phyloP scores from a whole-genome alignment of 1,140 invertebrate genomes.

The Chironomus tepperi region DNA sequence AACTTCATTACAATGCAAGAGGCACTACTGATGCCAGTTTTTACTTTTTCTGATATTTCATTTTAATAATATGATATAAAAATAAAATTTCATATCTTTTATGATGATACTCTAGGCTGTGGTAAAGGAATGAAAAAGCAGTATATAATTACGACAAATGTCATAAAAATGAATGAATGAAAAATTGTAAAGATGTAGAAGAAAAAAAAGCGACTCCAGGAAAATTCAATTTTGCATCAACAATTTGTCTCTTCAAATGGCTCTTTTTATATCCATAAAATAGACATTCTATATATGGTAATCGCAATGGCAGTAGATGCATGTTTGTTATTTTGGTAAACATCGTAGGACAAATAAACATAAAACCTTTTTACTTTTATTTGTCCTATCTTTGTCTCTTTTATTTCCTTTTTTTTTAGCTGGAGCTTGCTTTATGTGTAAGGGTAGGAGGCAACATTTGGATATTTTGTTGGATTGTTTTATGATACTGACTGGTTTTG shows the following conservation, averaged over 20 bases:
- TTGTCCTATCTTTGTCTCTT: not conserved
- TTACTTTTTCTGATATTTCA: no score
- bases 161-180: slow-evolving; percentile 3
- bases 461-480: no score
- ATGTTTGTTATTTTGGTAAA: not conserved
- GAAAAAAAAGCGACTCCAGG: no score
- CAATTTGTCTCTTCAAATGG: not conserved
- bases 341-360: not conserved
- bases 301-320: not conserved
- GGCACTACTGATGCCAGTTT: not conserved
- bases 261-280: slow-evolving; percentile 9
- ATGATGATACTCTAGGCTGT: not conserved
- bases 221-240: not conserved
- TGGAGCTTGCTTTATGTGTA: not conserved
- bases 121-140: not conserved
- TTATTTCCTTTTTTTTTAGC: not conserved
- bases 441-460: no score
- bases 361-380: not conserved
- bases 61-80: no score
- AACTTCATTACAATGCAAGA: not conserved
- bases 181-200: no score
- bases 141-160: not conserved
- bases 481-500: no score
- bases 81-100: not conserved
- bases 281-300: not conserved